These are phyloP conservation scores for Pseudorhombus dupliciocellatus DNA, from an alignment of 2,113 vertebrate species.

Conservation along the genomic window DNA sequence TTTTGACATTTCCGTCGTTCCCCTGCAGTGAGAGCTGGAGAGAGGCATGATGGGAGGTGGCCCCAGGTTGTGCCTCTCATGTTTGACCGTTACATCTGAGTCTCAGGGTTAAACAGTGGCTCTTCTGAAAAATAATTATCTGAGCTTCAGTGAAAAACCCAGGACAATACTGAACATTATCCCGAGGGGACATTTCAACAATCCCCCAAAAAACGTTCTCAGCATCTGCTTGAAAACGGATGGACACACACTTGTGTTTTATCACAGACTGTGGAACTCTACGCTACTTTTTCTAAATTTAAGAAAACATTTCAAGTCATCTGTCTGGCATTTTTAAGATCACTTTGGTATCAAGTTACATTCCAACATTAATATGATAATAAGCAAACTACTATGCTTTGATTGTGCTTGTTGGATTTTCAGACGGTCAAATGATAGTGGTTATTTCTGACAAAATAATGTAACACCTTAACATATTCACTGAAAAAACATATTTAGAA, in stretches of 20 bases:
- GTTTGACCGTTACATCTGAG: constrained; percentile 17
- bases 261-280: neutral
- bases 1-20: constrained; percentile 33
- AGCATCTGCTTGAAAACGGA: neutral
- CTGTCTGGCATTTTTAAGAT: neutral
- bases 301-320: neutral
- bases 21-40: constrained; percentile 15
- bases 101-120: constrained; percentile 11
- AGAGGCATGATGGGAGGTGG: constrained; percentile 16
- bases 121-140: constrained; percentile 35
- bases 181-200: constrained; percentile 18
- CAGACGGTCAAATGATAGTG: neutral
- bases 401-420: neutral
- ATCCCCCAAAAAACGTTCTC: neutral
- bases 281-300: neutral
- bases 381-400: neutral
- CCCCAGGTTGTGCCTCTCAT: neutral
- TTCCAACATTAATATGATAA: neutral
- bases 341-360: neutral
- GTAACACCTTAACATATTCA: too few relatives aligned
- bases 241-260: neutral
- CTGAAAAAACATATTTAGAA: too few relatives aligned
- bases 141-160: constrained; percentile 5
- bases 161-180: constrained; percentile 10
- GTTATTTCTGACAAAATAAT: neutral